Evolutionary conservation across 2,888 invertebrate genomes (phyloP), one percentile per base, ranked within the genome.

Genomic region (Carabus problematicus): DNA sequence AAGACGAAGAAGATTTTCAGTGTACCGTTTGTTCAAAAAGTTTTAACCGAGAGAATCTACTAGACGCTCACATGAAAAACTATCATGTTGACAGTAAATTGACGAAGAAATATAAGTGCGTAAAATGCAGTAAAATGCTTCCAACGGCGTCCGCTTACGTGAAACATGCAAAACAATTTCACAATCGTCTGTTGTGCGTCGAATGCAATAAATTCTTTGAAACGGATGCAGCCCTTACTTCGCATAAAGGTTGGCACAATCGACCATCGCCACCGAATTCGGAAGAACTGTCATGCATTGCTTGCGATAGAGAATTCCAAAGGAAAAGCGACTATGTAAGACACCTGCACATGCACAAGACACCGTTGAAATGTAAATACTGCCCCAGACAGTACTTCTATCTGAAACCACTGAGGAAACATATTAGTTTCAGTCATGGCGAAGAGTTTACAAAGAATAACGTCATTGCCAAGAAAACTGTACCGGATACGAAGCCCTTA

Each of bases 161-260:
- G 3, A 45, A 45, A n/a, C 45, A 45, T 45, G 14, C 7, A 1
- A 70, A 72, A 12, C 71, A 68, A 3, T 29, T 29, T 6, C 29
- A 29, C 29, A 75, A 71, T 41, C 69, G 72, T 40, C 85, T 86
- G 75, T 83, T 85, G 75, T 90, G 90, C 73, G 86, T 86, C 73
- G 82, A 89, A 54, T 91, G 90, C 73, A 86, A 86, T 1, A 90
- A 89, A 75, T 83, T 83, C 0, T 85, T 89, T 69, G 83, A 82
- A 70, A 87, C 87, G 0, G 85, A 86, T 0, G 79, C 84, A 4
- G 89, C 89, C 12, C 77, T 90, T 55, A 86, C 87, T 66, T 88
- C 82, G 78, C 90, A 86, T 79, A 86, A 78, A 79, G 88, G 84
- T 75, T 89, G 78, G 88, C 89, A 80, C 81, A 88, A 80, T 80